Evolutionary conservation across 2,888 invertebrate species (phyloP).

Genomic region (Periphyllus acericola): DNA sequence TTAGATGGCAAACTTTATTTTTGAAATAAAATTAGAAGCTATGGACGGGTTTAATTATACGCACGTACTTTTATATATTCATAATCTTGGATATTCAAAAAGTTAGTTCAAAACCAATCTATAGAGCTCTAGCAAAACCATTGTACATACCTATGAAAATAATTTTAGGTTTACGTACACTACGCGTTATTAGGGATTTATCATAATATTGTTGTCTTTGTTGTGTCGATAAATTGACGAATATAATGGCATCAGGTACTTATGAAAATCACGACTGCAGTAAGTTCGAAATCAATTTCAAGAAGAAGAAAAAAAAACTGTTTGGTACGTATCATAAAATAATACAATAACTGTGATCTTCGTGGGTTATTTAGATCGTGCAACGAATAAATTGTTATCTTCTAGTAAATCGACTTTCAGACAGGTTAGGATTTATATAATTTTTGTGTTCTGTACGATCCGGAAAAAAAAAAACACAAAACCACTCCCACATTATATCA

Average conservation of each 20-base stretch:
- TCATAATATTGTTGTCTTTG: not conserved
- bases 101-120: no score
- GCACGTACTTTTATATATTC: no score
- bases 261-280: conserved; percentile 44
- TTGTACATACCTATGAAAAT: not conserved
- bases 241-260: not conserved
- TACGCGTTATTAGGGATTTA: not conserved
- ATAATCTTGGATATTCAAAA: no score
- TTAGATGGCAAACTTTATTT: no score
- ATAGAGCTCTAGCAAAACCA: not conserved
- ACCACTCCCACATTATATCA: conserved; percentile 61
- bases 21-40: no score
- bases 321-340: not conserved
- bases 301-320: not conserved
- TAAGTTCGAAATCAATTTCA: conserved; percentile 49
- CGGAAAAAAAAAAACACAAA: conserved; percentile 9
- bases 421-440: conserved; percentile 61
- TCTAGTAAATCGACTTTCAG: conserved; percentile 57
- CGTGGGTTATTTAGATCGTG: conserved; percentile 62
- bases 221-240: conserved; percentile 17
- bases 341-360: conserved; percentile 21
- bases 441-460: conserved; percentile 43
- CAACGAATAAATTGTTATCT: conserved; percentile 61
- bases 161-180: not conserved
- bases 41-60: no score